Percentiles rank a stretch among this genome's conserved stretches.
These are phyloP conservation scores for Emydura subglobosa DNA, from an alignment of 2,113 vertebrate genomes.

Conservation along the genomic window DNA sequence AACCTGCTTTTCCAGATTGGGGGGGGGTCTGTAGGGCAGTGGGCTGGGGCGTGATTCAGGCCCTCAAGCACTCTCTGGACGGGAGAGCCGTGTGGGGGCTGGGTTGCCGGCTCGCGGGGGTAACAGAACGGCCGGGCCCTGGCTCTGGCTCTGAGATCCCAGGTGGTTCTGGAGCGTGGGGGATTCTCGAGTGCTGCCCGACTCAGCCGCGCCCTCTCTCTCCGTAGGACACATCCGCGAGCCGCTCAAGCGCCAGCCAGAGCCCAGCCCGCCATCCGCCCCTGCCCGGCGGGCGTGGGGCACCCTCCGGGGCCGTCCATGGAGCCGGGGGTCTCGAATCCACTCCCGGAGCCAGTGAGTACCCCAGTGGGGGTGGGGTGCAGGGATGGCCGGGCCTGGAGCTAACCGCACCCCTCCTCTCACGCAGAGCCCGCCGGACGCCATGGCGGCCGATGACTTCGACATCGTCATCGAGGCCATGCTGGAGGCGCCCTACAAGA, in stretches of 20 bases:
- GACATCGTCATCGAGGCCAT: constrained; percentile 78
- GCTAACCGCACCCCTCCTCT: neutral
- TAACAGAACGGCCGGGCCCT: too few species aligned
- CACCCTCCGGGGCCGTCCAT: neutral
- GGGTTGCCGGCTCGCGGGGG: too few species aligned
- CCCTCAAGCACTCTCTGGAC: too few species aligned
- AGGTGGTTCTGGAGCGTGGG: neutral
- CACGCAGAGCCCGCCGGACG: constrained; percentile 39
- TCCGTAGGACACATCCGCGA: neutral
- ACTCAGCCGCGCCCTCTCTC: neutral
- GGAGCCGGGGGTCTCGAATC: neutral
- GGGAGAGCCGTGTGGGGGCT: too few species aligned
- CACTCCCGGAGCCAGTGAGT: neutral
- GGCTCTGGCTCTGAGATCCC: neutral
- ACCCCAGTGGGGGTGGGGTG: neutral
- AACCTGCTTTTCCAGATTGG: too few species aligned
- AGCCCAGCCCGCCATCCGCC: neutral
- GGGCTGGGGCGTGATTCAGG: too few species aligned
- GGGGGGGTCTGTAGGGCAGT: too few species aligned
- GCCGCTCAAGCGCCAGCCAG: neutral
- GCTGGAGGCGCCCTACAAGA: constrained; percentile 78
- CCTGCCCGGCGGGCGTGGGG: neutral
- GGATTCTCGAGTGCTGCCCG: too few species aligned
- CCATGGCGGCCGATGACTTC: constrained; percentile 73
- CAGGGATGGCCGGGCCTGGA: accelerated